Base-by-base conservation (phyloP, 2,888 invertebrate genomes). In the Drosophila tripunctata region DNA sequence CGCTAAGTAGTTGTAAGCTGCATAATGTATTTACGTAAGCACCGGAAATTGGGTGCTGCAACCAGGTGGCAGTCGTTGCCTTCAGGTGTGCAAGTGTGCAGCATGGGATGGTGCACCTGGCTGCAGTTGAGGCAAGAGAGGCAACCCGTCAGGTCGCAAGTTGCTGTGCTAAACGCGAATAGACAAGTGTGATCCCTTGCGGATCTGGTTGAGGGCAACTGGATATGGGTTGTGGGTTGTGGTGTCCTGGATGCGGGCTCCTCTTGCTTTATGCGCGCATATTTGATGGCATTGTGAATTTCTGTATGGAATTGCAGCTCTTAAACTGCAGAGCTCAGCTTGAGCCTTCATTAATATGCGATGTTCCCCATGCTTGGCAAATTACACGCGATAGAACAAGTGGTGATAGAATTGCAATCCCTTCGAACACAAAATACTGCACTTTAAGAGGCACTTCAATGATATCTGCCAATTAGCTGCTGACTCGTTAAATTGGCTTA, bases 1-100 rank as follows among this genome's bases (percentile, higher is more conserved):
- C 58, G 55, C 63, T 87, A 83, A 83, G 83, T 83, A 83, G 83
- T 83, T 83, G 83, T 88, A 88, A 88, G 88, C 77, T 83, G 88
- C 87, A 84, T 88, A 89, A 89, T 88, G 80, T 87, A 88, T 85
- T 88, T 87, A 78, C 74, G 73, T 82, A 88, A 87, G 88, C 77
- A 78, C 75, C 75, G 88, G 85, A 87, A 89, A 89, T 89, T 87
- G 85, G 85, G 75, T 89, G 87, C 87, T 75, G 66, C 62, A 48
- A 65, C 54, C 71, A 58, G 65, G 64, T 62, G 73, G 55, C 55
- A 52, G 73, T 22, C 51, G 41, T 30, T 36, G 38, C 35, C 24
- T 36, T 22, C 50, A 52, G 44, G 33, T 51, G 31, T 19, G 47
- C 15, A 48, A 48, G 22, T 43, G 43, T 8, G n/a, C 10, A 12